Base-by-base conservation (phyloP, 2,888 invertebrate species). In the Agonopterix alstromeriana region DNA sequence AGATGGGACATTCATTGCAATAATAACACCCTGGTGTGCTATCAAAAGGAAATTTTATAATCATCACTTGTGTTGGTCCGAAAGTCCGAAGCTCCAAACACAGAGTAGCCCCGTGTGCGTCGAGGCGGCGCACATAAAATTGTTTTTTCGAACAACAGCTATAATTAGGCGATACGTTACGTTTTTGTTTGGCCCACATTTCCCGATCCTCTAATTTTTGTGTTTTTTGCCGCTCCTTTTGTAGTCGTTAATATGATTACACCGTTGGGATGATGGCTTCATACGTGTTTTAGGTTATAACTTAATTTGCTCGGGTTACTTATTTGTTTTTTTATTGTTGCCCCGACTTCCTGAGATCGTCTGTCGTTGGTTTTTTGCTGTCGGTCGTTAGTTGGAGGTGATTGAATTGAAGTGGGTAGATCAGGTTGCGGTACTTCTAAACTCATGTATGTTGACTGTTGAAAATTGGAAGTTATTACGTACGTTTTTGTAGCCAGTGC, bases 161-260 rank as follows among this genome's bases (percentile, higher is more conserved):
- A 88, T 88, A 88, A 88, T 88, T 88, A 88, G 83, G 73, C 83
- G 80, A 85, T 88, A 80, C 80, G 85, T 86, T 84, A 83, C 82
- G 83, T 88, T 88, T 88, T 88, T 88, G 87, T 88, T 86, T 88
- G 87, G 84, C 84, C 86, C 87, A 88, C 87, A 87, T 87, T 85
- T 87, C 82, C 81, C 85, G 85, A 86, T 86, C 86, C 86, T 84
- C 86, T 87, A 87, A 87, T 87, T 88, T 88, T 81, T 82, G 69
- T 74, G 74, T 85, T 87, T 88, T 88, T 87, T 85, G 82, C 82
- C 79, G 79, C 76, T 79, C 77, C 86, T 87, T 88, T 87, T 87
- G 87, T 87, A 86, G 86, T 87, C 86, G 88, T 88, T 88, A 87
- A 88, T 87, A 87, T 87, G 88, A 88, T 88, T 88, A 88, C 85